A percentile compares a stretch with the other conserved stretches of the same genome.
phyloP scores from a whole-genome alignment of 2,797 vertebrate genomes.

The Brachyalestes nurse region DNA sequence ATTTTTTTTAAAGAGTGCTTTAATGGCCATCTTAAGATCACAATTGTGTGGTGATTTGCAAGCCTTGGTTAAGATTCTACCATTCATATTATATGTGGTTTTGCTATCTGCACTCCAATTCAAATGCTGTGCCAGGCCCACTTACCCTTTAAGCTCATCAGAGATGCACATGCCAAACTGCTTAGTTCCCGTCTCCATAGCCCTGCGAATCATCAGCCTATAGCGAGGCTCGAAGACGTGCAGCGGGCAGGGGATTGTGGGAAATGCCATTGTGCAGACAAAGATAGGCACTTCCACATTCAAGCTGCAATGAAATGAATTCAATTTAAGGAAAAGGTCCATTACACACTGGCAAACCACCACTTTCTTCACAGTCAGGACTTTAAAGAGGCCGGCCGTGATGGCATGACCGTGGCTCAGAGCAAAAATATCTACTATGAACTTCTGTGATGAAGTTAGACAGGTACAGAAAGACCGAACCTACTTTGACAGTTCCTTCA shows the following conservation, averaged over 20 bases:
- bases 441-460: background rate
- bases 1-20: background rate
- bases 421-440: background rate
- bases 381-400: no score
- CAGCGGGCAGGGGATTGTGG: constrained; percentile 91
- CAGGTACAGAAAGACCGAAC: constrained; percentile 47
- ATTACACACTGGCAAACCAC: background rate
- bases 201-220: constrained; percentile 92
- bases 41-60: background rate
- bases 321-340: background rate
- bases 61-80: background rate
- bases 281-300: constrained; percentile 97
- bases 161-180: constrained; percentile 95
- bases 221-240: constrained; percentile 93
- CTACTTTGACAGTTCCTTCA: constrained; percentile 92
- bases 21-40: background rate
- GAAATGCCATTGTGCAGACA: constrained; percentile 94
- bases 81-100: background rate
- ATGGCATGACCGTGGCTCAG: background rate
- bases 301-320: constrained; percentile 74
- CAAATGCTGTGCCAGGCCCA: background rate
- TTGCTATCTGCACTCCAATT: background rate
- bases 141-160: constrained; percentile 89
- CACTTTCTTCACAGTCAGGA: background rate
- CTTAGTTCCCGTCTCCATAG: constrained; percentile 93